Percentiles rank a stretch among this genome's conserved stretches.
phyloP scores from a whole-genome alignment of 2,888 invertebrate genomes.

The Agelastica alni region DNA sequence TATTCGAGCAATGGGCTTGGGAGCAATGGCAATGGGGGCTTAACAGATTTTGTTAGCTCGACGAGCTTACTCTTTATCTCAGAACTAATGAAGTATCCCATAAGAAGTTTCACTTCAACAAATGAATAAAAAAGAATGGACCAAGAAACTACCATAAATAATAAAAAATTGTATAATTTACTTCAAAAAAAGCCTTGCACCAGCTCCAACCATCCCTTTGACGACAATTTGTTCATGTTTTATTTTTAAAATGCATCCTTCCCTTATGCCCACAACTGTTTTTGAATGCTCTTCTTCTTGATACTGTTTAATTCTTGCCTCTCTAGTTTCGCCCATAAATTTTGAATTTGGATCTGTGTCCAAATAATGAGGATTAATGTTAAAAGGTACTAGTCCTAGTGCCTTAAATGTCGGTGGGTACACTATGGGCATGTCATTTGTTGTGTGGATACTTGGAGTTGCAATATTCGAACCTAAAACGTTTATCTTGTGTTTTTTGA shows the following conservation, averaged over 20 bases:
- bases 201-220: slow-evolving; percentile 66
- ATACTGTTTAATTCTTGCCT: slow-evolving; percentile 73
- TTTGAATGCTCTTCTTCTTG: slow-evolving; percentile 63
- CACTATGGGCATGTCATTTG: slow-evolving; percentile 89
- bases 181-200: too few relatives aligned
- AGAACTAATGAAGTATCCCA: too few relatives aligned
- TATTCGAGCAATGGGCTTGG: too few relatives aligned
- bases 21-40: too few relatives aligned
- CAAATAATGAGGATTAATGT: slow-evolving; percentile 84
- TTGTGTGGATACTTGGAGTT: slow-evolving; percentile 77
- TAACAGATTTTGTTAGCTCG: too few relatives aligned
- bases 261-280: slow-evolving; percentile 72
- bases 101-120: too few relatives aligned
- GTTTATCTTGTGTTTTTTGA: background rate
- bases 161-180: too few relatives aligned
- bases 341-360: slow-evolving; percentile 65
- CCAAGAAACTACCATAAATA: too few relatives aligned
- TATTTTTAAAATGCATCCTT: slow-evolving; percentile 70
- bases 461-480: slow-evolving; percentile 71
- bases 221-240: slow-evolving; percentile 63
- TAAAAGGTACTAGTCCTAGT: slow-evolving; percentile 75
- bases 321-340: slow-evolving; percentile 81
- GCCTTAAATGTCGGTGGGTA: slow-evolving; percentile 76
- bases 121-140: too few relatives aligned
- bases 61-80: too few relatives aligned